A percentile compares a stretch with the other conserved stretches of the same genome.
Conservation (phyloP, 1,140 invertebrate species). For the Eufriesea mexicana region DNA sequence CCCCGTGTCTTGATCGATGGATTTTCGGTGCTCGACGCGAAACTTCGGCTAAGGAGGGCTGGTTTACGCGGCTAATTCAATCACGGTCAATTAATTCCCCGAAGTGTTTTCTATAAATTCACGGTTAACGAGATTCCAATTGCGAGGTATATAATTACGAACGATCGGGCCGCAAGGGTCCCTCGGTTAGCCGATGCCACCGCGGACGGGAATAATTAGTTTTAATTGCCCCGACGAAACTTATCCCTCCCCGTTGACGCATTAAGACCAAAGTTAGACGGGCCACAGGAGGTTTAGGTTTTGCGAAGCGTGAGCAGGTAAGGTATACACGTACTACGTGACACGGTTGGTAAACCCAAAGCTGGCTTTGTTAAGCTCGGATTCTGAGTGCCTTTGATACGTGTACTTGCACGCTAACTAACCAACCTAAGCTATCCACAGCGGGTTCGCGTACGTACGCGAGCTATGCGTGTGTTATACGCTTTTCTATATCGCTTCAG, state of each 20-base stretch:
- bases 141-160: constrained; percentile 59
- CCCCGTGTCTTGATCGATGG: no score
- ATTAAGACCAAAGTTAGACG: constrained; percentile 79
- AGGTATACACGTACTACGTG: constrained; percentile 81
- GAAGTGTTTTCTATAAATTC: constrained; percentile 34
- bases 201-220: constrained; percentile 73
- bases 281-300: constrained; percentile 73
- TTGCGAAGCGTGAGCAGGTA: constrained; percentile 79
- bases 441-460: constrained; percentile 44
- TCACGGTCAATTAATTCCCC: constrained; percentile 20
- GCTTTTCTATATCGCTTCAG: constrained; percentile 4
- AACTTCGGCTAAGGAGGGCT: not conserved
- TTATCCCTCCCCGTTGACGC: constrained; percentile 75
- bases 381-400: constrained; percentile 83
- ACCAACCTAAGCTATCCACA: constrained; percentile 81
- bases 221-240: constrained; percentile 76
- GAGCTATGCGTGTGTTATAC: constrained; percentile 26
- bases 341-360: constrained; percentile 81
- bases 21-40: not conserved
- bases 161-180: constrained; percentile 55
- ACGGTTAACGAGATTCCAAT: constrained; percentile 29
- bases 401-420: constrained; percentile 84
- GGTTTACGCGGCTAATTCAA: constrained; percentile 12
- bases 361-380: constrained; percentile 82
- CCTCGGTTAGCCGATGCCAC: constrained; percentile 58